Evolutionary conservation across 2,888 invertebrate species (phyloP), one percentile per base, ranked within the genome.

Genomic region (Tiphia femorata): DNA sequence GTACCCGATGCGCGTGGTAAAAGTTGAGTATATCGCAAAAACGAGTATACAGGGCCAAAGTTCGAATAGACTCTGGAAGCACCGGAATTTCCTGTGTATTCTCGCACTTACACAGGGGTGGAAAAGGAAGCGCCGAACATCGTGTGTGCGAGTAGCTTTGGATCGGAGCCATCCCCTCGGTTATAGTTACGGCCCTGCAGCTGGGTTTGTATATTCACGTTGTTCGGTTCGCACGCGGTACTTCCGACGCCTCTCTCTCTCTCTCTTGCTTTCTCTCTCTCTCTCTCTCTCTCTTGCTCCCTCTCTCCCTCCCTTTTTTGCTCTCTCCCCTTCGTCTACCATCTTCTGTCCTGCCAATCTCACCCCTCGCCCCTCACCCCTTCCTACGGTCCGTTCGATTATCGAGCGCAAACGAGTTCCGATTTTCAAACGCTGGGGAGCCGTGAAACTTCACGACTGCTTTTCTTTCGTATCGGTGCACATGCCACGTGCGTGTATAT

Each of bases 371-470:
- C 33, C 8, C 3, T 16, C 14, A 33, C 21, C 12, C 10, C 10
- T 16, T 5, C 10, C 52, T 20, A 41, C 47, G 52, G 49, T 53
- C 43, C 49, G 46, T 64, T 66, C 56, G 62, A 62, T 64, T 59
- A 64, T 67, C 53, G 65, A 58, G 57, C 67, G 62, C 57, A 62
- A 70, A 70, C 62, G 64, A 67, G 70, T 68, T 68, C 68, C 64
- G 66, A 67, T 71, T 71, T 72, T 65, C 53, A 49, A 30, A 40
- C 5, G 29, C n/a, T 21, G 55, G 63, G 47, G 49, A 50, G 54
- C 57, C 51, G 68, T 61, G 67, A 62, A 72, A 69, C 72, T 67
- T 69, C 55, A 51, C 70, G 59, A 68, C 59, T 60, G 67, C 64
- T 60, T 67, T 52, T 62, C 62, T 62, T 56, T 52, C 62, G 12